phyloP scores from a whole-genome alignment of 1,140 invertebrate species.

The Wiebesia pumilae region DNA sequence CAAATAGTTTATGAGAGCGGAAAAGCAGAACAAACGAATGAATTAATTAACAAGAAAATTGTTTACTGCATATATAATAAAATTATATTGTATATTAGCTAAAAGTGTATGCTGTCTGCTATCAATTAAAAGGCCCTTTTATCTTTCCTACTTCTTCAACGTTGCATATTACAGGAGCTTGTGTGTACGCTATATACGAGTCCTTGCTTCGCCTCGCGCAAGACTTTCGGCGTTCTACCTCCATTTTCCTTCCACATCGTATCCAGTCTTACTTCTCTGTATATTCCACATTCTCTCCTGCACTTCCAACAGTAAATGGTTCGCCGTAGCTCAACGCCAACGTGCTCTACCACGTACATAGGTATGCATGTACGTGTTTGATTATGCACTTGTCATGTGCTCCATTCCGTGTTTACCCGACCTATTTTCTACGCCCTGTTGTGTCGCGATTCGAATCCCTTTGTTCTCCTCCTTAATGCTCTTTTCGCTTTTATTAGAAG shows the following conservation, averaged over 20 bases:
- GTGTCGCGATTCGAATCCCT: neutral
- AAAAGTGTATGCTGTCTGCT: slow-evolving; percentile 49
- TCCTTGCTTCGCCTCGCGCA: neutral
- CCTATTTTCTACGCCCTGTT: slow-evolving; percentile 9
- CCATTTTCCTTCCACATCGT: slow-evolving; percentile 23
- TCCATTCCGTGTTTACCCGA: neutral
- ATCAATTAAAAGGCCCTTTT: slow-evolving; percentile 42
- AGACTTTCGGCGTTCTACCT: slow-evolving; percentile 4
- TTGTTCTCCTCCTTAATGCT: neutral
- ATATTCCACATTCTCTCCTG: neutral
- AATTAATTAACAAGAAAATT: slow-evolving; percentile 55
- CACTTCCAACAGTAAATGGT: neutral
- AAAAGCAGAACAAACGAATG: neutral
- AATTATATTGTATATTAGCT: slow-evolving; percentile 69
- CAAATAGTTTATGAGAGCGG: neutral
- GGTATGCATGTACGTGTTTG: slow-evolving; percentile 6
- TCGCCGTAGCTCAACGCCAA: neutral
- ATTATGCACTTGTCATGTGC: slow-evolving; percentile 43
- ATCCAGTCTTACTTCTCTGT: slow-evolving; percentile 5
- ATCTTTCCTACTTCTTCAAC: neutral
- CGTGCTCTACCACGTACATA: neutral
- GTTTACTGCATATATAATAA: slow-evolving; percentile 68
- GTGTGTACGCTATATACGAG: neutral
- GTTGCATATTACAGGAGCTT: neutral
- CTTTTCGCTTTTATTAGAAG: slow-evolving; percentile 27